phyloP scores from a whole-genome alignment of 2,888 invertebrate species.

The Uropetala carovei region DNA sequence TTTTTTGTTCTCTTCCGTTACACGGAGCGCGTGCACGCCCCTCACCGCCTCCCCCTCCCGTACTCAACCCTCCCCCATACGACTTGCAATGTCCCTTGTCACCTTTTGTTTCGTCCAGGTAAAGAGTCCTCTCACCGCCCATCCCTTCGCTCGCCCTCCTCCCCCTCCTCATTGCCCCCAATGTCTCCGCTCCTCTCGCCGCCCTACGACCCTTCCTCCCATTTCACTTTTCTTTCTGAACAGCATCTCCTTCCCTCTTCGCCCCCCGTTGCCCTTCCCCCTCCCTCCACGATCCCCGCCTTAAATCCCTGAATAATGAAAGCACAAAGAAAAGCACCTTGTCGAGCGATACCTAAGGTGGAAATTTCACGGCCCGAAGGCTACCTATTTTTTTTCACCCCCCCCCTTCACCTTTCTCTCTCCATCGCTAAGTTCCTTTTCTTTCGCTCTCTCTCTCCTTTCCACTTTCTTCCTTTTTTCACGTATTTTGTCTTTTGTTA shows the following conservation, averaged over 20 bases:
- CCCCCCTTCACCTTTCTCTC: not conserved
- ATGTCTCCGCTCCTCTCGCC: no score
- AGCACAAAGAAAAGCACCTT: conserved; percentile 11
- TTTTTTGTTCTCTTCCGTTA: not conserved
- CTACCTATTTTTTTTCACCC: not conserved
- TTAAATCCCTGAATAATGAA: conserved; percentile 24
- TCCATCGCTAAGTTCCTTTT: not conserved
- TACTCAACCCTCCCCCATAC: not conserved
- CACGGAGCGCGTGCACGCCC: conserved; percentile 7
- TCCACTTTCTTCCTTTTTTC: not conserved
- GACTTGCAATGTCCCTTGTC: not conserved
- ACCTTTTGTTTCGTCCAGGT: not conserved
- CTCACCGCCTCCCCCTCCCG: no score
- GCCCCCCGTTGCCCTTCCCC: not conserved
- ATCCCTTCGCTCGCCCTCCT: not conserved
- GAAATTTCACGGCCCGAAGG: conserved; percentile 19
- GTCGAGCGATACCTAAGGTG: conserved; percentile 12
- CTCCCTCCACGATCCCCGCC: not conserved
- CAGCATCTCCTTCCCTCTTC: no score
- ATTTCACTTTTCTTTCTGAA: no score
- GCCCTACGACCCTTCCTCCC: no score
- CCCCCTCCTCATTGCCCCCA: not conserved
- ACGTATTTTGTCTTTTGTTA: not conserved
- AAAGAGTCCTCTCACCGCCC: conserved; percentile 13
- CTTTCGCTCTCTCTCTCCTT: not conserved